phyloP scores from a whole-genome alignment of 2,888 invertebrate species.

The Cylindroiulus punctatus region DNA sequence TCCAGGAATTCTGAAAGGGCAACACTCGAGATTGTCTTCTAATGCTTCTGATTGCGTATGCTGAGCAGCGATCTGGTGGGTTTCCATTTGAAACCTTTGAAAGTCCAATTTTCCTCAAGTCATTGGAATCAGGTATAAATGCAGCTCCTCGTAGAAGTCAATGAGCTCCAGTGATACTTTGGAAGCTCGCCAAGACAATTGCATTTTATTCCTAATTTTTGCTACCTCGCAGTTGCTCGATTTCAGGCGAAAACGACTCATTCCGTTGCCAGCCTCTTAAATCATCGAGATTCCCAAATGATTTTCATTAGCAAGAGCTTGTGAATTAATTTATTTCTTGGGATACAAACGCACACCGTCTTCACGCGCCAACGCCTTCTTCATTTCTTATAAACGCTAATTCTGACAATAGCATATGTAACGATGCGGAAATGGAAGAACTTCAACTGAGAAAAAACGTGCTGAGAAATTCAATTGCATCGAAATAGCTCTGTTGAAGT shows the following conservation, averaged over 20 bases:
- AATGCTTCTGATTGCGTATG: constrained; percentile 40
- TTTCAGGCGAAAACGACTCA: constrained; percentile 25
- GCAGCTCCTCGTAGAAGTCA: background rate
- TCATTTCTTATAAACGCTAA: constrained; percentile 49
- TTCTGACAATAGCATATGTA: constrained; percentile 52
- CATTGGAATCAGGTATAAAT: constrained; percentile 45
- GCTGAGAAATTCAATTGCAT: constrained; percentile 48
- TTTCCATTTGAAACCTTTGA: constrained; percentile 40
- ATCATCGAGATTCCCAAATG: constrained; percentile 49
- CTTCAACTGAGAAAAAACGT: constrained; percentile 4
- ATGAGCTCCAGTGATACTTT: constrained; percentile 40
- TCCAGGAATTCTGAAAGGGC: background rate
- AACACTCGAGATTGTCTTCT: constrained; percentile 1
- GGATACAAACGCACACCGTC: background rate
- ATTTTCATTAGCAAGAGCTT: constrained; percentile 53
- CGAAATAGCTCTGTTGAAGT: background rate
- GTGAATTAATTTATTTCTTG: constrained; percentile 53
- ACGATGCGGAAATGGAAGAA: constrained; percentile 50
- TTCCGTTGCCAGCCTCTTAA: constrained; percentile 43
- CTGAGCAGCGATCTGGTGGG: background rate
- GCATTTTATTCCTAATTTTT: constrained; percentile 43
- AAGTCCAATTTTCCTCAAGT: constrained; percentile 16
- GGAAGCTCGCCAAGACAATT: constrained; percentile 31
- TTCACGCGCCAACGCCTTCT: constrained; percentile 44
- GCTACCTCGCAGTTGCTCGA: constrained; percentile 36